Conservation (phyloP, 2,113 vertebrate species). For the Calyptommatus sinebrachiatus region DNA sequence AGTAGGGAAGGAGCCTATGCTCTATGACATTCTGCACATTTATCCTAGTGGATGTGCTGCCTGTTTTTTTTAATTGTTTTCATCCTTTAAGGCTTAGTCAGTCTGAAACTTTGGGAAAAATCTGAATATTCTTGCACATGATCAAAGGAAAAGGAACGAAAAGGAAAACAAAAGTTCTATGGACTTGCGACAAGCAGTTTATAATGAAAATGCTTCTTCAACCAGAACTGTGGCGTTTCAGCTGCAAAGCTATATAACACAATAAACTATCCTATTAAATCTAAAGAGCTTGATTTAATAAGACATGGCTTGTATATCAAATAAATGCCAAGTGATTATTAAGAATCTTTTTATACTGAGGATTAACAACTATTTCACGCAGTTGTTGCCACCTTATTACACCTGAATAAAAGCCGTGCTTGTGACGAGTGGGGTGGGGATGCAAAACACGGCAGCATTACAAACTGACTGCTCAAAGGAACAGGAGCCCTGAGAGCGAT, state of each 20-base stretch:
- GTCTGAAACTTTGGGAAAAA: not conserved
- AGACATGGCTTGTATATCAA: constrained; percentile 68
- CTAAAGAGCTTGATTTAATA: constrained; percentile 70
- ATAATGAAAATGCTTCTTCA: constrained; percentile 76
- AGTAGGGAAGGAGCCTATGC: too few species aligned
- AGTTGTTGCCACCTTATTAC: constrained; percentile 63
- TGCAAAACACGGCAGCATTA: constrained; percentile 21
- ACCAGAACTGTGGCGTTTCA: constrained; percentile 62
- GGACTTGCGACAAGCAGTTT: constrained; percentile 68
- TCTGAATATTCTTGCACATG: not conserved
- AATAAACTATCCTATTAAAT: constrained; percentile 71
- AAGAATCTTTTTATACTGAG: constrained; percentile 68
- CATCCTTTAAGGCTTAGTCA: not conserved
- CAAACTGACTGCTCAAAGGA: constrained; percentile 64
- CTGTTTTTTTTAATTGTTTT: not conserved
- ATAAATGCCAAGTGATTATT: constrained; percentile 75
- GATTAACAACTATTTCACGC: constrained; percentile 69
- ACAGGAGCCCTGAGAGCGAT: constrained; percentile 48
- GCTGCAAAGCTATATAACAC: constrained; percentile 53
- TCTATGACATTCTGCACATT: too few species aligned
- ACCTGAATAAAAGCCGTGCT: constrained; percentile 61
- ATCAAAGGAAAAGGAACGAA: not conserved
- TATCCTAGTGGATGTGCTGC: not conserved
- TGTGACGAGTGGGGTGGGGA: constrained; percentile 51
- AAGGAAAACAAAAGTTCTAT: constrained; percentile 62